Evolutionary conservation across 2,797 vertebrate genomes (phyloP), one percentile per base, ranked within the genome.

Genomic region (Dermochelys coriacea): DNA sequence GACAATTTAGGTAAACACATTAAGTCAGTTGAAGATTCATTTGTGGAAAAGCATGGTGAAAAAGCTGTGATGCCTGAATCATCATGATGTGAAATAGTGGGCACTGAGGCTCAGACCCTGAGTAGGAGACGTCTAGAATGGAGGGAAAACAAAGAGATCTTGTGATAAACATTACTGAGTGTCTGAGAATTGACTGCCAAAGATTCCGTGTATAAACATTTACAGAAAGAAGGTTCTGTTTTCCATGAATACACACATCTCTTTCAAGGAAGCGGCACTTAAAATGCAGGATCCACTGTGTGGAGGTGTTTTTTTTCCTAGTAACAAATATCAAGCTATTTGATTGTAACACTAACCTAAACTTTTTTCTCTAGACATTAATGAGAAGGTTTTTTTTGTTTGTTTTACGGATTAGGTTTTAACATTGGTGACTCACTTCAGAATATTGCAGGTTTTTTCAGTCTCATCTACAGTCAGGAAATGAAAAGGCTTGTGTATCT

Each of bases 401-500:
- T 93, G 87, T 45, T 41, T 77, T 47, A 31, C 12, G 3, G 86
- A 64, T 87, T 92, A 84, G 50, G 52, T 90, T 82, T 95, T 93
- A 89, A 93, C 87, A 88, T n/a, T 80, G 75, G 80, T 90, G 83
- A 89, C 54, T 82, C 91, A 87, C 93, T 94, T 57, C 82, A 93
- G 83, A 91, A 84, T 93, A 93, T 93, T 96, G 95, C 89, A 37
- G 88, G n/a, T 3, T 23, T 19, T 19, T 52, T 12, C 74, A 93
- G 77, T 71, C 77, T 95, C 91, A 92, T 93, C 86, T 95, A 80
- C 79, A 91, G 80, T 82, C 90, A 94, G 93, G 94, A 96, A 94
- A 89, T 93, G 80, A 91, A 90, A 85, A 90, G 51, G 88, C 54
- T 23, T 80, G 68, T 93, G 91, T 94, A 86, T 91, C 84, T 92